Percentiles rank a stretch among this genome's conserved stretches.
phyloP scores from a whole-genome alignment of 2,797 vertebrate genomes.

The Esox masquinongy region DNA sequence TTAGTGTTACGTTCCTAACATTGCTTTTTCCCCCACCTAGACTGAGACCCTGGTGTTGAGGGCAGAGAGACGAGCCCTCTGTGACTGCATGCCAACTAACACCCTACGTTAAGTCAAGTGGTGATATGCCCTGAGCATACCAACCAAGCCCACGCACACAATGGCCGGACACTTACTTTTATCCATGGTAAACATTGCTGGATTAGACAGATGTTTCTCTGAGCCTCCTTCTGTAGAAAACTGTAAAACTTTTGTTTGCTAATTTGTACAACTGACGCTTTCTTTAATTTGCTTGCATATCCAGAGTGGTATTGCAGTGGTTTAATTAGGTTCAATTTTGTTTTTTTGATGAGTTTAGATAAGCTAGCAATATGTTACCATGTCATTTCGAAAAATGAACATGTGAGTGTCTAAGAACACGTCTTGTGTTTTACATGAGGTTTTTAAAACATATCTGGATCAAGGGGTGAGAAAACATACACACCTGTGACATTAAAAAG shows the following conservation, averaged over 20 bases:
- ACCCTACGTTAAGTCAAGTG: constrained; percentile 77
- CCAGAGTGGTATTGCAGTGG: constrained; percentile 1
- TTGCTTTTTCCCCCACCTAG: constrained; percentile 61
- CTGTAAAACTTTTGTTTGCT: neutral
- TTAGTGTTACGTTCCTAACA: neutral
- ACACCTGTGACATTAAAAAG: neutral
- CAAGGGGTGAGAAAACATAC: neutral
- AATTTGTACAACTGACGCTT: constrained; percentile 1
- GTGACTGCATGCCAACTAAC: constrained; percentile 84
- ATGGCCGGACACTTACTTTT: neutral
- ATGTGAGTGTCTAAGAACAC: neutral
- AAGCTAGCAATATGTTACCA: neutral
- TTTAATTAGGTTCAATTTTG: neutral
- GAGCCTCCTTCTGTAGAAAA: neutral
- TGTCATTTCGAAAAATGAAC: neutral
- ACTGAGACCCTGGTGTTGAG: constrained; percentile 89
- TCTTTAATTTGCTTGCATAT: neutral
- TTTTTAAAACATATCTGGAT: neutral
- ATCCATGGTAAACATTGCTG: neutral
- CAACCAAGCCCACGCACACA: neutral
- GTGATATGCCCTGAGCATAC: neutral
- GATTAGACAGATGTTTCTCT: neutral
- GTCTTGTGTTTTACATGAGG: neutral
- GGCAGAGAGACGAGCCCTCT: constrained; percentile 86
- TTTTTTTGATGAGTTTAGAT: neutral